Evolutionary conservation across 2,888 invertebrate species (phyloP), one percentile per base, ranked within the genome.

Genomic region (Hypselothyrea guttata): DNA sequence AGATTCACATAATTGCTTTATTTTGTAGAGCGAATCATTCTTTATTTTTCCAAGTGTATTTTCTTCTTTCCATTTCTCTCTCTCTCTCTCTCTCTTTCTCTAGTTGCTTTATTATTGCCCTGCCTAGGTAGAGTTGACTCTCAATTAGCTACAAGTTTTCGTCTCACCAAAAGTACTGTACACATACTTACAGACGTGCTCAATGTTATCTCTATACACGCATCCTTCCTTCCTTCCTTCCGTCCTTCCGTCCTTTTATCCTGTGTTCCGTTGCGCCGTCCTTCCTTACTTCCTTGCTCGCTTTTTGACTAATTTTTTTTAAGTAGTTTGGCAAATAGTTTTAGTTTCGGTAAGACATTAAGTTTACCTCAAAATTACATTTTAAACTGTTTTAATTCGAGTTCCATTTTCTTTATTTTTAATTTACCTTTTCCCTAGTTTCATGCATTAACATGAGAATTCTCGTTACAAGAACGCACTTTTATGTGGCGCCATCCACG

Each of bases 291-390:
- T 5, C 1, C 27, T 9, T 7, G 7, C 38, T 22, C 11, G 34
- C 27, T 11, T 13, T n/a, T 1, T 7, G 11, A 4, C 28, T 4
- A 27, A 28, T 7, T 15, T 7, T 12, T 15, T 18, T 9, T 11
- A 16, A 18, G 16, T 16, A 41, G 27, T 55, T 34, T 15, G 33
- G 48, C 49, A 41, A 55, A 48, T 48, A 49, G 48, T 55, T 55
- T 48, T 48, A 55, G 48, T 55, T 55, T 55, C n/a, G 27, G 13
- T 27, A 30, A 11, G 37, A 38, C 15, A 48, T 22, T 22, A 13
- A 40, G 33, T 22, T 22, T 22, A 22, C 22, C 33, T 33, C 33
- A n/a, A 12, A 35, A 13, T 13, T 35, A 35, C 35, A 8, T 3
- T 15, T 12, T 35, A 15, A n/a, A 35, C 22, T 22, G 22, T 38